Conservation (phyloP, 2,888 invertebrate species). For the Leucania comma region DNA sequence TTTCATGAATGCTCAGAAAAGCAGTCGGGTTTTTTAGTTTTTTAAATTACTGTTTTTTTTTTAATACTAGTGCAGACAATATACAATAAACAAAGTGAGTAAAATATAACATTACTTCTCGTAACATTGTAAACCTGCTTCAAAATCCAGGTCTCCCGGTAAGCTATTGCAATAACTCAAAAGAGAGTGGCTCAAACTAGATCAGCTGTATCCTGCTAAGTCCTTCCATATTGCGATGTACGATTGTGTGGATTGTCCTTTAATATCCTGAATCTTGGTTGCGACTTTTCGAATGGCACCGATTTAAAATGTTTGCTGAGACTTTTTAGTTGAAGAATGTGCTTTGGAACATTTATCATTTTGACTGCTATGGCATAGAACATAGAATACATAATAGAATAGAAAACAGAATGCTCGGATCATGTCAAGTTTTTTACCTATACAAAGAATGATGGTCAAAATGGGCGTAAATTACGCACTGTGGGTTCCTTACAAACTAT, state of each 20-base stretch:
- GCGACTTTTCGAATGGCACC: conserved; percentile 53
- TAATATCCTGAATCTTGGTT: conserved; percentile 67
- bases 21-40: no score
- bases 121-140: conserved; percentile 11
- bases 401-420: no score
- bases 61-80: background rate
- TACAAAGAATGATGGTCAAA: no score
- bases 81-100: background rate
- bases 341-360: background rate
- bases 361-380: no score
- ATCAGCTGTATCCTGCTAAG: conserved; percentile 62
- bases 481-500: no score
- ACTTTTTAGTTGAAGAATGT: background rate
- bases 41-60: no score
- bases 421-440: no score
- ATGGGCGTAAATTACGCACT: no score
- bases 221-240: conserved; percentile 73
- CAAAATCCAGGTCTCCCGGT: conserved; percentile 51
- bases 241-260: conserved; percentile 71
- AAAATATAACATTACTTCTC: background rate
- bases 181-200: conserved; percentile 55
- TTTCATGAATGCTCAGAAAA: no score
- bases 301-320: conserved; percentile 54
- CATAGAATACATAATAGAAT: no score
- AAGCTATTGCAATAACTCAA: conserved; percentile 64